Evolutionary conservation across 2,888 invertebrate species (phyloP), one percentile per base, ranked within the genome.

Genomic region (Argynnis bischoffii): DNA sequence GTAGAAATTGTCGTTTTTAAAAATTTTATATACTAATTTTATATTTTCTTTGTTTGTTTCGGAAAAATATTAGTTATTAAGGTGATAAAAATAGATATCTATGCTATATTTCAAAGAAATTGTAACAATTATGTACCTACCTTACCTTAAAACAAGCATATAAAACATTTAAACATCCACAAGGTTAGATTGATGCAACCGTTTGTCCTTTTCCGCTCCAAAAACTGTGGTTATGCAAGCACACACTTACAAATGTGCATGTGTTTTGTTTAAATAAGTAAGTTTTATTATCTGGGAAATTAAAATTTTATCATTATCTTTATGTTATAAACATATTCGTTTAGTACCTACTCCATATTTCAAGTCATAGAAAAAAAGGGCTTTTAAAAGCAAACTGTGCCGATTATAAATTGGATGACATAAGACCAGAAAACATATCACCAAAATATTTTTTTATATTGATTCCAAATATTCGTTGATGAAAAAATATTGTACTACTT

Each of bases 161-260:
- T 65, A 53, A 54, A 26, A 26, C 16, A 48, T 65, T 56, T 64
- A 63, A 64, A 66, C 70, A 68, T 71, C 71, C 66, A 75, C 90
- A 91, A 90, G 90, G 90, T 90, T 86, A 83, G 74, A 74, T 78
- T 92, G 89, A 77, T 76, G 89, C 86, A 90, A 90, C 60, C 55
- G 66, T 83, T 75, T 77, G 87, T 86, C 86, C 89, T 87, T 91
- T 92, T 92, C 84, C 90, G 92, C 92, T 92, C 92, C 86, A 90
- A 90, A 92, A 89, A 91, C 82, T 79, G 72, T 83, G 79, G 82
- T 92, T 90, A 87, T 85, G 91, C 88, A 91, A 91, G 70, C 64
- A 50, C 64, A 56, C 60, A 67, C 50, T 48, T 35, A 21, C 60
- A 64, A 64, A 64, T 57, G 48, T 71, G 59, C 64, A 63, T 67